phyloP scores from a whole-genome alignment of 1,140 invertebrate species.

The Pachyrhynchus sulphureomaculatus region DNA sequence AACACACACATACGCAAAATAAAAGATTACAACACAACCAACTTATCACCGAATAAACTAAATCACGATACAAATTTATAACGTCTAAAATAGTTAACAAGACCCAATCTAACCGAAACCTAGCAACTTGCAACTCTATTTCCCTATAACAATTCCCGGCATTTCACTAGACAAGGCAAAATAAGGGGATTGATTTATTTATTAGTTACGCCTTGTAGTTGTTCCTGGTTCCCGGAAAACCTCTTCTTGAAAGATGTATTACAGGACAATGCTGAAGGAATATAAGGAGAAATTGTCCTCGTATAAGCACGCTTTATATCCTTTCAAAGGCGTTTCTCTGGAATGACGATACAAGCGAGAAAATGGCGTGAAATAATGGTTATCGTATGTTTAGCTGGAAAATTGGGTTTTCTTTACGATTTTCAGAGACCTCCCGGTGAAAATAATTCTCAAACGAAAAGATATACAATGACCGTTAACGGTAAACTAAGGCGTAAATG shows the following conservation, averaged over 20 bases:
- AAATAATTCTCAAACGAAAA: no score
- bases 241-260: conserved; percentile 27
- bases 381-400: conserved; percentile 13
- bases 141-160: conserved; percentile 21
- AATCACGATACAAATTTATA: conserved; percentile 7
- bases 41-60: conserved; percentile 11
- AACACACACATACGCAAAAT: no score
- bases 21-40: no score
- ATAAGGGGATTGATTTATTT: conserved; percentile 29
- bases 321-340: conserved; percentile 23
- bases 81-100: conserved; percentile 16
- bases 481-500: no score
- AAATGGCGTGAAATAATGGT: conserved; percentile 26
- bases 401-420: conserved; percentile 2
- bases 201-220: conserved; percentile 29
- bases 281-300: conserved; percentile 29
- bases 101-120: conserved; percentile 16
- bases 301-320: conserved; percentile 26
- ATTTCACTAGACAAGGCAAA: conserved; percentile 20
- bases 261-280: conserved; percentile 21
- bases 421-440: no score
- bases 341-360: conserved; percentile 21
- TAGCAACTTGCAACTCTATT: conserved; percentile 14
- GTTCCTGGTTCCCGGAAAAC: conserved; percentile 21
- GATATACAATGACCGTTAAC: no score